Base-by-base conservation (phyloP, 2,797 vertebrate species). In the Picus viridis region DNA sequence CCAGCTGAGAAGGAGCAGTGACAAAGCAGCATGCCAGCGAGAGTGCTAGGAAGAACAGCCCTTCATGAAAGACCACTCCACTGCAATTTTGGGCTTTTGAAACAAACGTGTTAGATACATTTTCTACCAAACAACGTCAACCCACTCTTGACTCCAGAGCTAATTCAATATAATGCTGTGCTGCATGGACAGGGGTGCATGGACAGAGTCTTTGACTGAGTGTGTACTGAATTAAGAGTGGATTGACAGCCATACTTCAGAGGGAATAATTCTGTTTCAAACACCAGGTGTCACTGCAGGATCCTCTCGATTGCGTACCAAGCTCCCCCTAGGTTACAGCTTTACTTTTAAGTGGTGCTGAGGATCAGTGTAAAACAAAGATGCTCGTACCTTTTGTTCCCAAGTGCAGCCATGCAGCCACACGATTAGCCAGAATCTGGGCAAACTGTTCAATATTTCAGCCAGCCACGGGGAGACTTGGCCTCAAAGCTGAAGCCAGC, bases 251-350 rank as follows among this genome's bases (percentile, higher is more conserved):
- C 79, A n/a, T 62, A 34, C 70, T 89, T 95, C 85, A 80, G 56
- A 91, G 47, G 36, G 76, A 83, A 61, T 30, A 72, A 78, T 65
- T 89, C 78, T 77, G 1, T 85, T 95, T 94, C 56, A 90, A 92
- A 95, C 94, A 85, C 89, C 95, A 96, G 94, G 89, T 94, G 95
- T 96, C 94, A 96, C 92, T 95, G 92, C 84, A 92, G 90, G 27
- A 86, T 84, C 58, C 57, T 58, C 30, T 36, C 9, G 8, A 65
- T 23, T 16, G 45, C 83, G 43, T 6, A 41, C 56, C 16, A 32
- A 75, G 59, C 68, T 80, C 24, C 41, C 3, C 1, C 67, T 53
- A 65, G 49, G 49, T 77, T 78, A 58, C 80, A 83, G 67, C 80
- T 83, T 77, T 68, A 27, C 85, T 93, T 89, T 34, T 7, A 61